Evolutionary conservation across 2,888 invertebrate genomes (phyloP).

Genomic region (Aporophyla nigra): DNA sequence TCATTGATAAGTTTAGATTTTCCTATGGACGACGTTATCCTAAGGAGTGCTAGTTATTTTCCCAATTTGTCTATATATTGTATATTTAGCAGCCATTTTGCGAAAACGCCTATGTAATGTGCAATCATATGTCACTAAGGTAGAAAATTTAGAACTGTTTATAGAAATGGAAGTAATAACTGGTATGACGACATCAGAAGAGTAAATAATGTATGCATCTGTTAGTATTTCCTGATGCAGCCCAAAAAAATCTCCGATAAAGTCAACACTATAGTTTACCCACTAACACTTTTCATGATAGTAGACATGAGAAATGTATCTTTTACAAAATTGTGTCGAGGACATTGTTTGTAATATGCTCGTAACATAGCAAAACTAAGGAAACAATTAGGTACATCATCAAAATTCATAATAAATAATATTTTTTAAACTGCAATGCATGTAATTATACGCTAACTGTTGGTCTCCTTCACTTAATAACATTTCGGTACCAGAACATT

Average conservation of each 20-base stretch:
- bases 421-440: not conserved
- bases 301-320: not conserved
- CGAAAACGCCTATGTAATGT: slow-evolving; percentile 43
- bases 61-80: slow-evolving; percentile 13
- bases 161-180: slow-evolving; percentile 2
- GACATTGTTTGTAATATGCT: not conserved
- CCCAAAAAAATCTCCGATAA: not conserved
- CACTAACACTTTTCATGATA: too few relatives aligned
- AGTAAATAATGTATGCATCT: not conserved
- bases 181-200: not conserved
- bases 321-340: not conserved
- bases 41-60: slow-evolving; percentile 18
- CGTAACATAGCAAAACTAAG: not conserved
- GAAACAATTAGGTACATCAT: not conserved
- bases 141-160: slow-evolving; percentile 7
- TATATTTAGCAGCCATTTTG: slow-evolving; percentile 32
- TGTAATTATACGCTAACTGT: too few relatives aligned
- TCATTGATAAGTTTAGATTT: not conserved
- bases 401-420: not conserved
- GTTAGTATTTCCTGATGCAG: not conserved
- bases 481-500: too few relatives aligned
- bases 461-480: not conserved
- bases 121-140: slow-evolving; percentile 4
- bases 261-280: not conserved
- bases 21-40: not conserved